phyloP scores from a whole-genome alignment of 1,140 invertebrate species.

The Heterodera schachtii region DNA sequence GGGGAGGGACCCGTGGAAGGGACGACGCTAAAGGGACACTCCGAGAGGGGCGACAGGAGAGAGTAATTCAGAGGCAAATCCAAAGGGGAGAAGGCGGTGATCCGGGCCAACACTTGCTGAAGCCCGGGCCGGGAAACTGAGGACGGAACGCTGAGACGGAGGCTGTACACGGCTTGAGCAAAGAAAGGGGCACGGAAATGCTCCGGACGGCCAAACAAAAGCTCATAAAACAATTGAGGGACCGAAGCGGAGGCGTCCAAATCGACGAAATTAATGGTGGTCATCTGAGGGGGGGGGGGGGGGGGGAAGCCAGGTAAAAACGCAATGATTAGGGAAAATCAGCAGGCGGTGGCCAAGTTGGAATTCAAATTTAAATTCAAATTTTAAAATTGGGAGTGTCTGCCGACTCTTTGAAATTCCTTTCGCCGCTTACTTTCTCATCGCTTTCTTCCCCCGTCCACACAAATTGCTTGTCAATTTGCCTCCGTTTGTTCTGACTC shows the following conservation, averaged over 20 bases:
- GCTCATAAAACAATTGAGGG: constrained; percentile 25
- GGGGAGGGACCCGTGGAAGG: constrained; percentile 9
- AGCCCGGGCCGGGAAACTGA: background rate
- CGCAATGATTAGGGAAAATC: too few species aligned
- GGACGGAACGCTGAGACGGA: background rate
- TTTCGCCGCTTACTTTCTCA: constrained; percentile 12
- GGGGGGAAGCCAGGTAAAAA: too few species aligned
- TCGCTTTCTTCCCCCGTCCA: constrained; percentile 20
- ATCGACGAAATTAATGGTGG: constrained; percentile 18
- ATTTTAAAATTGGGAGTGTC: background rate
- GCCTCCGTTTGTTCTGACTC: background rate
- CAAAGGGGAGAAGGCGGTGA: constrained; percentile 12
- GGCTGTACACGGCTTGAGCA: constrained; percentile 17
- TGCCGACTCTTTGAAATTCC: background rate
- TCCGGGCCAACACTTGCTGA: constrained; percentile 23
- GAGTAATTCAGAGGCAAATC: constrained; percentile 7
- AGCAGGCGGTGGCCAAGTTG: background rate
- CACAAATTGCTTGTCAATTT: constrained; percentile 3
- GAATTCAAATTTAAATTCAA: too few species aligned
- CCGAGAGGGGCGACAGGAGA: background rate
- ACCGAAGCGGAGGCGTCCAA: constrained; percentile 21
- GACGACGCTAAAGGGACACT: constrained; percentile 24
- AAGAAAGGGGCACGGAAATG: constrained; percentile 25
- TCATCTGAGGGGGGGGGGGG: background rate
- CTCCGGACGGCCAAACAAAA: constrained; percentile 23